Percentiles rank a stretch among this genome's conserved stretches.
phyloP scores from a whole-genome alignment of 2,888 invertebrate genomes.

The Sarcophaga rosellei region DNA sequence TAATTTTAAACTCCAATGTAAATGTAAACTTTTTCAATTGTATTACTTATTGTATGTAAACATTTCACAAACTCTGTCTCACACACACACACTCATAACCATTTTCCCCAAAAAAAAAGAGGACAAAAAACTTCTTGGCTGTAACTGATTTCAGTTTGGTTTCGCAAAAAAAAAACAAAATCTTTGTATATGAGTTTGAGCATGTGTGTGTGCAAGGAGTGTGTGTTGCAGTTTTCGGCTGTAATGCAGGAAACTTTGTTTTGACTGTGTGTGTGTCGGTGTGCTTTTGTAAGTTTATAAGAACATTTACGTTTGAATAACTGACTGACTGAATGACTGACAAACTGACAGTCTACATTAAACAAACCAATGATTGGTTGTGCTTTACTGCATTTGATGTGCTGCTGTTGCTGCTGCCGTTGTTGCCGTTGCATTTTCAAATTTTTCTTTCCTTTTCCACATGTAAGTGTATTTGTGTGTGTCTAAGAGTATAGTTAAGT shows the following conservation, averaged over 20 bases:
- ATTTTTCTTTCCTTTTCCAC: constrained; percentile 31
- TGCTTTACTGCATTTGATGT: constrained; percentile 63
- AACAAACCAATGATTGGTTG: constrained; percentile 63
- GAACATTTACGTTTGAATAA: constrained; percentile 32
- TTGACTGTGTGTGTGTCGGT: constrained; percentile 17
- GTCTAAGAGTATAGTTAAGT: not conserved
- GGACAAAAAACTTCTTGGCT: constrained; percentile 22
- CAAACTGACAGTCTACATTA: constrained; percentile 58
- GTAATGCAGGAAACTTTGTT: no score
- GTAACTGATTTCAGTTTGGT: constrained; percentile 56
- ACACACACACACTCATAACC: not conserved
- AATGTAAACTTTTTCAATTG: constrained; percentile 46
- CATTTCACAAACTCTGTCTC: constrained; percentile 3
- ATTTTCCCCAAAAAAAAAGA: constrained; percentile 34
- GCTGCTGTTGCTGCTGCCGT: no score
- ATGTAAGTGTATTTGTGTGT: not conserved
- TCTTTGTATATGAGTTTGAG: not conserved
- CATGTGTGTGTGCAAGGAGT: no score
- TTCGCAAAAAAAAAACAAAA: not conserved
- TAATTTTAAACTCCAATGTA: not conserved
- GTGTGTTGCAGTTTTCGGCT: no score
- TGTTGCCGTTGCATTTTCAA: constrained; percentile 56
- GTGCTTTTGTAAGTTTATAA: constrained; percentile 8
- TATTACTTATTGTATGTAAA: constrained; percentile 60
- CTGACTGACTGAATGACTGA: constrained; percentile 23